Evolutionary conservation across 2,113 vertebrate genomes (phyloP).

Genomic region (Fregetta grallaria): DNA sequence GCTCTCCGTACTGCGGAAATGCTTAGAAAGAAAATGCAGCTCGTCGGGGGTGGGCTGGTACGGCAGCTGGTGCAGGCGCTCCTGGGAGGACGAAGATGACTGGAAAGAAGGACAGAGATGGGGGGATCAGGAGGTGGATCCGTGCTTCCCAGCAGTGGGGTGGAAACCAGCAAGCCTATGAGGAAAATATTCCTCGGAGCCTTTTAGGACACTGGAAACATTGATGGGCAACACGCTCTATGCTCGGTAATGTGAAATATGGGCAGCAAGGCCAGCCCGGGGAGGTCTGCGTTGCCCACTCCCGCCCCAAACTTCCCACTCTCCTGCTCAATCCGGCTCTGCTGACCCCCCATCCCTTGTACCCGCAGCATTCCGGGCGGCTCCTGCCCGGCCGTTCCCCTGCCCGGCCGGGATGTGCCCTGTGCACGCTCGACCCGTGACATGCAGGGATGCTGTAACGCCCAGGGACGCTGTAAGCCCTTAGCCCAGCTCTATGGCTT

Average conservation of each 20-base stretch:
- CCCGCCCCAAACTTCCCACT: background rate
- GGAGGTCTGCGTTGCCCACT: background rate
- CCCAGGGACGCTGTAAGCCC: background rate
- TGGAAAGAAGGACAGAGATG: constrained; percentile 38
- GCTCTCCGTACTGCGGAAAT: constrained; percentile 94
- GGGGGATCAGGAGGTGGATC: background rate
- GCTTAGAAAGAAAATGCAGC: constrained; percentile 94
- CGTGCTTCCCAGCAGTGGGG: fast-evolving
- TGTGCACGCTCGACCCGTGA: fast-evolving
- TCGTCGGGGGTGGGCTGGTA: constrained; percentile 97
- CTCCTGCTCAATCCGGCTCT: fast-evolving
- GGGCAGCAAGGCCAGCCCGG: background rate
- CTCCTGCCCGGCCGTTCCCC: background rate
- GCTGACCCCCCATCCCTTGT: background rate
- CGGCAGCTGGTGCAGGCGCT: constrained; percentile 95
- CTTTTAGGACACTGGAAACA: background rate
- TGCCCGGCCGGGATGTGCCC: fast-evolving
- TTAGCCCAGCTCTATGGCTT: background rate
- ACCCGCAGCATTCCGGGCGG: background rate
- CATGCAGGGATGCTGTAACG: background rate
- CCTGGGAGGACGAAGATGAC: constrained; percentile 97
- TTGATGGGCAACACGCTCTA: fast-evolving
- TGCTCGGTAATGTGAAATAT: fast-evolving
- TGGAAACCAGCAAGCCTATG: fast-evolving
- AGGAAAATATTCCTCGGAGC: background rate